A percentile compares a stretch with the other conserved stretches of the same genome.
These are phyloP conservation scores for Nephrotoma appendiculata DNA, from an alignment of 2,888 invertebrate species.

Conservation along the genomic window DNA sequence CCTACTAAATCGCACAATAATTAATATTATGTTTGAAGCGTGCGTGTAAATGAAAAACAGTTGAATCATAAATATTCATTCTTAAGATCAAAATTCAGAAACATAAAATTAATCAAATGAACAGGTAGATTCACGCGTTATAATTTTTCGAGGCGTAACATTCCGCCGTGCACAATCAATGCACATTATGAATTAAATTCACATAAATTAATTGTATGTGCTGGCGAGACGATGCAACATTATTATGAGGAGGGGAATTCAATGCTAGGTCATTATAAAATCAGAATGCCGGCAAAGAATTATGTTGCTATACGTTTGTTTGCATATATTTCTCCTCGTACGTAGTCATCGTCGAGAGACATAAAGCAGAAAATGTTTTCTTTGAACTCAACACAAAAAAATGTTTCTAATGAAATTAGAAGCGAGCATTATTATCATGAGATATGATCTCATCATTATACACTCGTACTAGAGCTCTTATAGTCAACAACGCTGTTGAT, in stretches of 20 bases:
- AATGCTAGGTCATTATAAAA: too few relatives aligned
- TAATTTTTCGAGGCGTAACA: neutral
- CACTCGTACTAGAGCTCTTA: neutral
- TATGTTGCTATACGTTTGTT: neutral
- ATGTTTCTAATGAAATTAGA: neutral
- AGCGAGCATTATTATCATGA: neutral
- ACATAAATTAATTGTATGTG: too few relatives aligned
- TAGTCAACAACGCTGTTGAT: neutral
- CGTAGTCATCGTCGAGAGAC: neutral
- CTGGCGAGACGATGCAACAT: too few relatives aligned
- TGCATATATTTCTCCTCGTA: neutral
- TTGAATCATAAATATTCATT: neutral
- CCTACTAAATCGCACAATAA: neutral
- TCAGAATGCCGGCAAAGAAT: neutral
- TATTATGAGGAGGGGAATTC: too few relatives aligned
- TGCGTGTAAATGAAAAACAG: neutral
- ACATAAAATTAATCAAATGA: neutral
- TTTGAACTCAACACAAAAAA: neutral
- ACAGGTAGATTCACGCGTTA: neutral
- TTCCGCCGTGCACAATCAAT: neutral
- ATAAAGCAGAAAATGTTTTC: neutral
- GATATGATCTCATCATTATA: neutral
- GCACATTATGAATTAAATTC: neutral
- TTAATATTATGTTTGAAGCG: neutral
- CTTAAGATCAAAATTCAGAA: neutral